These are phyloP conservation scores for Venturia canescens DNA, from an alignment of 1,140 invertebrate genomes.

Conservation along the genomic window DNA sequence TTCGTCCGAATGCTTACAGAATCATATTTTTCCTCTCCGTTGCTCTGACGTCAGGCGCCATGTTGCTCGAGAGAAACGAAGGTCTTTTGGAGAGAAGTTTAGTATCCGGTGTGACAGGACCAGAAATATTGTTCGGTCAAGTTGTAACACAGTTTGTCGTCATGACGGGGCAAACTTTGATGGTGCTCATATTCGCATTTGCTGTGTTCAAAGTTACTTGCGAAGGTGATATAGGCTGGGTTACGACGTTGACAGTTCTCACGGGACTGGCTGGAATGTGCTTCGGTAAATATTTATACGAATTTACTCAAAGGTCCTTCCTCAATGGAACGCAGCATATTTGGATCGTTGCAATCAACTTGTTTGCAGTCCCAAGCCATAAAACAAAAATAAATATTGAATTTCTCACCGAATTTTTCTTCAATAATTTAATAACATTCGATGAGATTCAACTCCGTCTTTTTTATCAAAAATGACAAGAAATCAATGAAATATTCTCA, in stretches of 20 bases:
- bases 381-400: background rate
- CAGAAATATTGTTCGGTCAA: slow-evolving; percentile 89
- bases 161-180: slow-evolving; percentile 89
- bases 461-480: no score
- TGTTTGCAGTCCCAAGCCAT: background rate
- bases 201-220: slow-evolving; percentile 89
- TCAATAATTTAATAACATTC: background rate
- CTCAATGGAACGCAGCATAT: no score
- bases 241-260: slow-evolving; percentile 87
- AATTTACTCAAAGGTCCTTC: background rate
- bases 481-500: no score
- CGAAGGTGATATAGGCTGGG: slow-evolving; percentile 86
- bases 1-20: slow-evolving; percentile 76
- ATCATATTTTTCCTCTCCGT: slow-evolving; percentile 97
- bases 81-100: slow-evolving; percentile 92
- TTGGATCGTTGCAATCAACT: background rate
- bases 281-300: slow-evolving; percentile 81
- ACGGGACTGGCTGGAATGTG: slow-evolving; percentile 96
- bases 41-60: slow-evolving; percentile 92
- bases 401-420: slow-evolving; percentile 21
- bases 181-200: slow-evolving; percentile 91
- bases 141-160: slow-evolving; percentile 92
- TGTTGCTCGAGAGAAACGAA: slow-evolving; percentile 93
- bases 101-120: slow-evolving; percentile 83
- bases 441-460: slow-evolving; percentile 10